Base-by-base conservation (phyloP, 2,113 vertebrate species). In the Mionectes macconnelli region DNA sequence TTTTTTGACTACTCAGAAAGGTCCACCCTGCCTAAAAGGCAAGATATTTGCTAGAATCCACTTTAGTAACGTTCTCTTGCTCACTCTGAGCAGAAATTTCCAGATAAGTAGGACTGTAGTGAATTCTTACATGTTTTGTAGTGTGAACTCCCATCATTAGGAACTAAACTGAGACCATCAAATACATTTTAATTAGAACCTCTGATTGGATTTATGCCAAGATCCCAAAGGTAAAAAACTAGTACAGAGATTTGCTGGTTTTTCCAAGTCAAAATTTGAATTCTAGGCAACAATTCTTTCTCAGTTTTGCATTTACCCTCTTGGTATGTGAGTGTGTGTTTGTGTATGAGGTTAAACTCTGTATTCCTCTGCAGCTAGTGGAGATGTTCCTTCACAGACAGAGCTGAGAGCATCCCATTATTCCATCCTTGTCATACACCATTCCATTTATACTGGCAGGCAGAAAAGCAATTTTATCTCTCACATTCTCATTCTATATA, bases 131-230 rank as follows among this genome's bases (percentile, higher is more conserved):
- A 27, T 91, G 60, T 93, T 95, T 91, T 97, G 64, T 89, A 77
- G 66, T 93, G 70, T 86, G 84, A 95, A 72, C 89, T 91, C 87
- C 68, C 73, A 94, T 89, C 85, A 83, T 95, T 95, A 97, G 74
- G 64, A 91, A 68, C 60, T 95, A 95, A 92, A 49, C 59, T 90
- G 90, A 88, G 59, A 90, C 80, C 81, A 96, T 94, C 92, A 95
- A 96, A 93, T 53, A 95, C 30, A 84, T 89, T 95, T 95, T 97
- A 97, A 92, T 97, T 97, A 95, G 89, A 92, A 91, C 35, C 72
- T 83, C 53, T 94, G 78, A 94, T 52, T 95, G 92, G 87, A 92
- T 97, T 97, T 94, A 82, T 93, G 84, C 72, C 90, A 95, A 62
- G 67, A 87, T 91, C 91, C 72, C 77, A 94, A 93, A 92, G 76